A percentile compares a stretch with the other conserved stretches of the same genome.
Conservation (phyloP, 2,888 invertebrate species). For the Hydropsyche betteni region DNA sequence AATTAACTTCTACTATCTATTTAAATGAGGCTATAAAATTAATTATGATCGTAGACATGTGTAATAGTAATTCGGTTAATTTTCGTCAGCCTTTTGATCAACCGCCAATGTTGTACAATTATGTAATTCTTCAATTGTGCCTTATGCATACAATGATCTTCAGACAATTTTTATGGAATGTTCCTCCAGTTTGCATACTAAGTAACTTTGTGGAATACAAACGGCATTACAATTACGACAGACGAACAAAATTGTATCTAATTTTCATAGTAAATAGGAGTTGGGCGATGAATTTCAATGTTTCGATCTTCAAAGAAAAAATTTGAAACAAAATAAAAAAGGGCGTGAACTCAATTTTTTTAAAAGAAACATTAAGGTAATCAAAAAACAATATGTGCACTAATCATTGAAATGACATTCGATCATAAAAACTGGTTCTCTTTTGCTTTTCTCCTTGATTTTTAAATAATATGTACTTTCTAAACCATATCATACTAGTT, state of each 20-base stretch:
- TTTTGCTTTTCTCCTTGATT: background rate
- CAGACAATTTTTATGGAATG: constrained; percentile 17
- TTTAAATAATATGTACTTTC: background rate
- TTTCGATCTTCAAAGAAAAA: background rate
- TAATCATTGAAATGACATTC: background rate
- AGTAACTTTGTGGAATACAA: background rate
- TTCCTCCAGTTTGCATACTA: background rate
- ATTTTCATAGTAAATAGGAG: constrained; percentile 23
- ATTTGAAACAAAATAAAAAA: background rate
- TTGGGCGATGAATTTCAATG: background rate
- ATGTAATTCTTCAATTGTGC: constrained; percentile 12
- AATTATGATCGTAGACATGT: background rate
- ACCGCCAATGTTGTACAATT: background rate
- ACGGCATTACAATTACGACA: constrained; percentile 11
- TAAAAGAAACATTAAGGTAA: too few species aligned
- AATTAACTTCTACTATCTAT: background rate
- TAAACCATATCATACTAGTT: too few species aligned
- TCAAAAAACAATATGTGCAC: background rate
- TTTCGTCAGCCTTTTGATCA: constrained; percentile 9
- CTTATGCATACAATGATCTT: constrained; percentile 25
- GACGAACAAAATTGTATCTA: constrained; percentile 1
- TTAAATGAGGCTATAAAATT: background rate
- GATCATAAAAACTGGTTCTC: background rate
- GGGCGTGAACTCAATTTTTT: background rate
- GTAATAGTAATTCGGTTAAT: background rate